Base-by-base conservation (phyloP, 2,888 invertebrate genomes). In the Capitulum mitella region DNA sequence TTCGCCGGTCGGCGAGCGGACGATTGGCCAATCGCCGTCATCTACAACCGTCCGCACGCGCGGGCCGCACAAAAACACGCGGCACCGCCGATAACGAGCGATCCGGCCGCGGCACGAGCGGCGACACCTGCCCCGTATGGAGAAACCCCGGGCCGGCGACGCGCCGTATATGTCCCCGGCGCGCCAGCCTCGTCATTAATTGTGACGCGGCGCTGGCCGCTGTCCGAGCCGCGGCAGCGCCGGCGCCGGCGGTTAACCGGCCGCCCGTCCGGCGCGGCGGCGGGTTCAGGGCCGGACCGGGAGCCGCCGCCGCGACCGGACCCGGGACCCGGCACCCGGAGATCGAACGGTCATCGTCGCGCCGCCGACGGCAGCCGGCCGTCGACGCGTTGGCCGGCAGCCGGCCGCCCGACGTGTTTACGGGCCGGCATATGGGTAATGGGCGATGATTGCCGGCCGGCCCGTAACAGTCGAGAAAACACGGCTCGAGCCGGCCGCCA, bases 401-500 rank as follows among this genome's bases (percentile, higher is more conserved):
- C n/a, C n/a, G n/a, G n/a, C n/a, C n/a, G n/a, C n/a, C n/a, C n/a
- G n/a, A n/a, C n/a, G n/a, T n/a, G n/a, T n/a, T n/a, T n/a, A n/a
- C n/a, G n/a, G n/a, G n/a, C n/a, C n/a, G n/a, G n/a, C n/a, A n/a
- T n/a, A n/a, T n/a, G n/a, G 12, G 32, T 32, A 61, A 61, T 61
- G 29, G n/a, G 29, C 61, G 29, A 61, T 61, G 61, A 29, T 61
- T 61, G 29, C 61, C 32, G 29, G 12, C 14, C 3, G 61, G 61
- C n/a, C n/a, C 29, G 32, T 10, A 61, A 14, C 61, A 29, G n/a
- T 32, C 61, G 61, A 61, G 61, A 61, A 61, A 32, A 29, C 61
- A 61, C 61, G 61, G 26, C 54, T 22, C 54, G 54, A 54, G n/a
- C 54, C n/a, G 29, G 61, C 61, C 64, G 64, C 64, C 34, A 37